Evolutionary conservation across 1,140 invertebrate species (phyloP).

Genomic region (Armadillidium nasatum): DNA sequence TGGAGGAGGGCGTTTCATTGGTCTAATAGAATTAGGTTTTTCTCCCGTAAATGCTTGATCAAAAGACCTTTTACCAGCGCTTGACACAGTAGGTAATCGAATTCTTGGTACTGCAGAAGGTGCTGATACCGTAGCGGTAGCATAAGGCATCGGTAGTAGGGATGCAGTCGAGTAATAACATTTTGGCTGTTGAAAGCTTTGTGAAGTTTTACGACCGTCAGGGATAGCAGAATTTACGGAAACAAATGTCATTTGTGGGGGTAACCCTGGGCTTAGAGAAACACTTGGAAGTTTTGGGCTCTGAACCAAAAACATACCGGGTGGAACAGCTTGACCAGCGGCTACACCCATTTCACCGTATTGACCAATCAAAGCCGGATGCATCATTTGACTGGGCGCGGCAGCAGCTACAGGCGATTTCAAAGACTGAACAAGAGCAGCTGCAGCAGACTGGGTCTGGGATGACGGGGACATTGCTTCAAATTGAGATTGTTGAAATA

Average conservation of each 20-base stretch:
- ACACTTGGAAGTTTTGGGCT: constrained; percentile 14
- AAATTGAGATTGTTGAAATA: constrained; percentile 35
- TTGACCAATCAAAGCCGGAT: constrained; percentile 29
- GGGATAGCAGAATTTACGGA: constrained; percentile 47
- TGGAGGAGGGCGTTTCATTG: constrained; percentile 44
- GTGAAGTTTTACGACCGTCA: constrained; percentile 33
- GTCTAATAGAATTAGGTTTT: constrained; percentile 46
- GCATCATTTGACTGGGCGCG: constrained; percentile 3
- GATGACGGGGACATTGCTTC: constrained; percentile 22
- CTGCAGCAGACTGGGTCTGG: constrained; percentile 36
- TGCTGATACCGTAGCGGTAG: constrained; percentile 44
- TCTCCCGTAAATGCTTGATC: constrained; percentile 49
- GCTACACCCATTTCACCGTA: constrained; percentile 35
- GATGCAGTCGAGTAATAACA: constrained; percentile 24
- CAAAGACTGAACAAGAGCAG: constrained; percentile 34
- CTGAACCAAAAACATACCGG: constrained; percentile 28
- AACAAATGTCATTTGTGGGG: constrained; percentile 34
- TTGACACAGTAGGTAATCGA: constrained; percentile 43
- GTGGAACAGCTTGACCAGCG: constrained; percentile 16
- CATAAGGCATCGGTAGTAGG: constrained; percentile 36
- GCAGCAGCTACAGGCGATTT: constrained; percentile 26
- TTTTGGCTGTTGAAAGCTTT: constrained; percentile 34
- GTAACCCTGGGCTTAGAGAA: constrained; percentile 28
- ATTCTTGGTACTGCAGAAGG: constrained; percentile 36
- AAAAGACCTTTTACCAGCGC: constrained; percentile 53